Percentiles rank a stretch among this genome's conserved stretches.
Evolutionary conservation across 2,113 vertebrate genomes (phyloP).

Genomic region (Progne subis): DNA sequence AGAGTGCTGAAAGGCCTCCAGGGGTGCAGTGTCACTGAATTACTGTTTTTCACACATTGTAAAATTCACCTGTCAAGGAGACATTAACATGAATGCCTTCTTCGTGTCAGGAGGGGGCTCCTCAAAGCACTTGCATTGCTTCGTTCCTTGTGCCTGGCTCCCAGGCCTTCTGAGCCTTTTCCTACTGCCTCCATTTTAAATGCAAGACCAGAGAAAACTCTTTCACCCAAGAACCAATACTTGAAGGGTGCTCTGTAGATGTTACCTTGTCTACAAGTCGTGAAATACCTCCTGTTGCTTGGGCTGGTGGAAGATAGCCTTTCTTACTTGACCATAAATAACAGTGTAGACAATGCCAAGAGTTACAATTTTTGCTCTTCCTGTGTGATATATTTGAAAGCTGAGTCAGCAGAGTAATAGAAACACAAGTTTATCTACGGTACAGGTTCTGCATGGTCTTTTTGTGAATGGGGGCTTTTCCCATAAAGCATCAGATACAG

Average conservation of each 20-base stretch:
- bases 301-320: neutral
- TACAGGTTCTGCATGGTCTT: constrained; percentile 14
- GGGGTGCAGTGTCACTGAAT: neutral
- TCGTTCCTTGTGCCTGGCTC: neutral
- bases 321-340: neutral
- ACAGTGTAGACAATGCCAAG: neutral
- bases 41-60: neutral
- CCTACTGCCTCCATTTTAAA: neutral
- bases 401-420: neutral
- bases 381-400: neutral
- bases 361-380: neutral
- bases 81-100: neutral
- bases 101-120: neutral
- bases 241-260: neutral
- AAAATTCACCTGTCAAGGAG: neutral
- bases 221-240: neutral
- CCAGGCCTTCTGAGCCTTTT: neutral
- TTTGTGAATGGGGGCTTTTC: constrained; percentile 68
- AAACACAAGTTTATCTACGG: neutral
- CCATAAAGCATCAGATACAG: constrained; percentile 54
- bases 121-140: accelerated
- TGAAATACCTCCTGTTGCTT: neutral
- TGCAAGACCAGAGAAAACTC: neutral
- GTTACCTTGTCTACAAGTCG: neutral
- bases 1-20: neutral